Evolutionary conservation across 2,797 vertebrate species (phyloP).

Genomic region (Momotus momota): DNA sequence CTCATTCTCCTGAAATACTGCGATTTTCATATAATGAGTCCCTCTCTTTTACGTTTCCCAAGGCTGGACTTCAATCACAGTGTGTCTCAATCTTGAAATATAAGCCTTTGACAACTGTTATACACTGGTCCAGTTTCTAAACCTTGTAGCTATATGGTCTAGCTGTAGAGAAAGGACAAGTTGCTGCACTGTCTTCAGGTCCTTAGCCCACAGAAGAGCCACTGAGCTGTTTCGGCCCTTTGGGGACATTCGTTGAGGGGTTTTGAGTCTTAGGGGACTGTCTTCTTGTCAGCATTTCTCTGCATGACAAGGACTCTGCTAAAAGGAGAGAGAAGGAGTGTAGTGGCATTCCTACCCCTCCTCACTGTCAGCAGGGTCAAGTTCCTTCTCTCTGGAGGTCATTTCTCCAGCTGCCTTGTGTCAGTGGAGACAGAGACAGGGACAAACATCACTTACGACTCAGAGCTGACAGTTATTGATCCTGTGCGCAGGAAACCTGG

Average conservation of each 20-base stretch:
- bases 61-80: not conserved
- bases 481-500: not conserved
- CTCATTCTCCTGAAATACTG: fast-evolving
- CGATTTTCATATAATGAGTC: not conserved
- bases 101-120: not conserved
- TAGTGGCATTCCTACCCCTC: not conserved
- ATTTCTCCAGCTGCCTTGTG: not conserved
- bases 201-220: not conserved
- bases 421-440: not conserved
- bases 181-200: not conserved
- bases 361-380: not conserved
- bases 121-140: not conserved
- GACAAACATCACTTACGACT: not conserved
- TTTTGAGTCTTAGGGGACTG: not conserved
- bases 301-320: not conserved
- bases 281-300: not conserved
- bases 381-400: not conserved
- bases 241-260: not conserved
- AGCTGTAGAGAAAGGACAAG: not conserved
- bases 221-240: not conserved
- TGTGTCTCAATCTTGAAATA: not conserved
- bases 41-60: not conserved
- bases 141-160: fast-evolving
- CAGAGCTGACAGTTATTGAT: not conserved
- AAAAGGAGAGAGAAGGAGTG: not conserved